Percentiles rank a stretch among this genome's conserved stretches.
phyloP scores from a whole-genome alignment of 2,888 invertebrate species.

The Acrocyrtus sp. region DNA sequence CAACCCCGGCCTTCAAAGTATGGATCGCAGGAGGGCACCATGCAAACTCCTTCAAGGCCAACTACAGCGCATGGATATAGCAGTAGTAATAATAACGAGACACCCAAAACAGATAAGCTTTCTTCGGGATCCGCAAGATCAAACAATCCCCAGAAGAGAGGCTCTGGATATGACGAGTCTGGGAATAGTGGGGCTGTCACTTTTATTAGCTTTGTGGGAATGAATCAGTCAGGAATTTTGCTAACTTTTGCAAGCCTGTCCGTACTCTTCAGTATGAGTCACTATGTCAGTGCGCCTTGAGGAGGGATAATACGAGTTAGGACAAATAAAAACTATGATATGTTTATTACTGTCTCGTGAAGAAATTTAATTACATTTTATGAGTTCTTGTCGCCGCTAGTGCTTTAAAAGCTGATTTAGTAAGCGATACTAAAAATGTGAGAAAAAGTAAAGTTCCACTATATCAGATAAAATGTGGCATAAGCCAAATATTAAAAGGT shows the following conservation, averaged over 20 bases:
- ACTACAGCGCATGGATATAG: slow-evolving; percentile 9
- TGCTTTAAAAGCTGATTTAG: no score
- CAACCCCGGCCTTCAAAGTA: slow-evolving; percentile 50
- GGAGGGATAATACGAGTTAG: no score
- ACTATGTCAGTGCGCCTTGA: slow-evolving; percentile 2
- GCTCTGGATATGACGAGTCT: slow-evolving; percentile 17
- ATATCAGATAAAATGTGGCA: no score
- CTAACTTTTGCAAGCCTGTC: neutral
- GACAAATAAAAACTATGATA: no score
- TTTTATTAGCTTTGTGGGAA: slow-evolving; percentile 7
- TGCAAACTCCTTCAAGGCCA: slow-evolving; percentile 47
- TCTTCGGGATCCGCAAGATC: slow-evolving; percentile 39
- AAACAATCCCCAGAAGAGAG: slow-evolving; percentile 43
- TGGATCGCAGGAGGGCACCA: slow-evolving; percentile 42
- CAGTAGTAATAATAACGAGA: slow-evolving; percentile 25
- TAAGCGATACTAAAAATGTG: no score
- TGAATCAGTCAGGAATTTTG: slow-evolving; percentile 12
- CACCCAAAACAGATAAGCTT: slow-evolving; percentile 51
- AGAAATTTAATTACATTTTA: no score
- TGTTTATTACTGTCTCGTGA: no score
- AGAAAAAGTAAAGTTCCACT: no score
- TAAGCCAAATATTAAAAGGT: no score
- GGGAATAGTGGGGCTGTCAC: slow-evolving; percentile 21
- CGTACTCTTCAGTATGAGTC: slow-evolving; percentile 15
- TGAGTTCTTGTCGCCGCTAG: no score